Conservation (phyloP, 2,797 vertebrate genomes). For the Denticeps clupeoides region DNA sequence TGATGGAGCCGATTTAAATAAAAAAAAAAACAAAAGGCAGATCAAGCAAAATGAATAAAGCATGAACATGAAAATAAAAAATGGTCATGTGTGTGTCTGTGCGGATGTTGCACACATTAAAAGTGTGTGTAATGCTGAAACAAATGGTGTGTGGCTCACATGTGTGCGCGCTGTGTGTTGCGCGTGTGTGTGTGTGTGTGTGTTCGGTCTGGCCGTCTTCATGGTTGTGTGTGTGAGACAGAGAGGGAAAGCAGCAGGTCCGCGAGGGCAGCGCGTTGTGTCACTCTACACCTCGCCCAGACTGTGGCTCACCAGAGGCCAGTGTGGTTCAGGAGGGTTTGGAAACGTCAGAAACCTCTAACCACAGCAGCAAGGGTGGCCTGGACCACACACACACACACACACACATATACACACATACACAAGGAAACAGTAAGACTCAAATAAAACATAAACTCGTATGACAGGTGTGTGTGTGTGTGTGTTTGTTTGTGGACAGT, state of each 20-base stretch:
- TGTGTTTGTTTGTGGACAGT: too few relatives aligned
- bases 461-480: too few relatives aligned
- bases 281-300: slow-evolving; percentile 54
- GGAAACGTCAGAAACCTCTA: slow-evolving; percentile 49
- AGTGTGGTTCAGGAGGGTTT: slow-evolving; percentile 56
- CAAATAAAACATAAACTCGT: not conserved
- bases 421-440: not conserved
- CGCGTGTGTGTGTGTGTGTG: slow-evolving; percentile 7
- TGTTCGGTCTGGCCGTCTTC: slow-evolving; percentile 7
- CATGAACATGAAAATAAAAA: not conserved
- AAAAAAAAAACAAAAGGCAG: too few relatives aligned
- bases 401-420: not conserved
- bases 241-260: slow-evolving; percentile 13
- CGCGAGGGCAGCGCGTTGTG: slow-evolving; percentile 23
- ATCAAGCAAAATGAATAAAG: not conserved
- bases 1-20: too few relatives aligned
- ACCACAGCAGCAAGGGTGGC: slow-evolving; percentile 41
- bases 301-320: slow-evolving; percentile 58
- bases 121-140: too few relatives aligned
- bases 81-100: not conserved
- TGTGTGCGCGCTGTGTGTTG: too few relatives aligned
- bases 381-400: not conserved
- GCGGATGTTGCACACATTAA: not conserved
- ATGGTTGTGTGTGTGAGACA: slow-evolving; percentile 6
- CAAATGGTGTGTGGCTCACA: too few relatives aligned